Base-by-base conservation (phyloP, 2,888 invertebrate genomes). In the Trachelus iudaicus region DNA sequence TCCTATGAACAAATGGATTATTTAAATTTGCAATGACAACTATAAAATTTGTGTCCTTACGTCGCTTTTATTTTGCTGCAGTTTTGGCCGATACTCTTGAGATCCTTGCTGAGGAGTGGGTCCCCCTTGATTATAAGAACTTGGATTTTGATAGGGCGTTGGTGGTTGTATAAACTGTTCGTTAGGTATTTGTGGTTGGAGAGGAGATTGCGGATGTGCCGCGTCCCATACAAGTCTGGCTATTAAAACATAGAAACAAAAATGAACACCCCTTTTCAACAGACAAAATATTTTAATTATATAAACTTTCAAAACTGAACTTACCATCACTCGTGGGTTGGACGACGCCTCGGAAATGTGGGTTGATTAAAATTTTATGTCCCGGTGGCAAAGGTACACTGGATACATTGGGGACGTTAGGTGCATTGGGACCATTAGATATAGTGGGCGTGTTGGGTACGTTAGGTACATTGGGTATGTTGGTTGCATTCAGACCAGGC, bases 291-390 rank as follows among this genome's bases (percentile, higher is more conserved):
- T 56, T 56, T 56, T 23, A 23, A 23, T 9, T 56, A 6, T 23
- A 9, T 23, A 56, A 23, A 2, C 23, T 23, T 56, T 56, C 1
- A 56, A 56, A 56, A 2, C 23, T 9, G 2, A 23, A 85, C 88
- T 91, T 89, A 94, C 93, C 94, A 85, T 94, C 94, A 82, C 91
- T 93, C 0, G 90, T 88, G 15, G 93, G 92, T 82, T 94, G 94
- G 80, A 94, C 93, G 75, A 92, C 93, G 30, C 94, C 95, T 89
- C 94, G 93, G 85, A 94, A 95, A 87, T 94, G 94, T 11, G 94
- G 96, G 92, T 94, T 95, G 87, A 94, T 95, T 86, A 93, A 93
- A 89, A 93, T 95, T 89, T 94, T 95, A 91, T 93, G 94, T 0
- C 93, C 93, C 69, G 89, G 84, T 79, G 89, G 85, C 81, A 90